Percentiles rank a stretch among this genome's conserved stretches.
Evolutionary conservation across 2,113 vertebrate genomes (phyloP).

Genomic region (Morone saxatilis): DNA sequence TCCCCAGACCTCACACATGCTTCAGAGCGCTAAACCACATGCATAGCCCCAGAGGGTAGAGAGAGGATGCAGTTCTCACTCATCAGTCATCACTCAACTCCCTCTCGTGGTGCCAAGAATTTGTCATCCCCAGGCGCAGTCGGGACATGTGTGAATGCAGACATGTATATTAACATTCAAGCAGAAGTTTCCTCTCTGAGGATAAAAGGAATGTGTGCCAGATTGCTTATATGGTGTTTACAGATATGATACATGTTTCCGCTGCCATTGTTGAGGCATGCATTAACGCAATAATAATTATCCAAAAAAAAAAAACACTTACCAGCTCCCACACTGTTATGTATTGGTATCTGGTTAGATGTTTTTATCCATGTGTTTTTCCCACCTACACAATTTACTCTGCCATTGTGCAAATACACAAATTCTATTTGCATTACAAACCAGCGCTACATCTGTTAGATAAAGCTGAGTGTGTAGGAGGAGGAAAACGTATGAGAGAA

Average conservation of each 20-base stretch:
- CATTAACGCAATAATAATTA: background rate
- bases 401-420: slow-evolving; percentile 29
- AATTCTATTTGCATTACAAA: slow-evolving; percentile 51
- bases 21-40: slow-evolving; percentile 55
- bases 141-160: slow-evolving; percentile 48
- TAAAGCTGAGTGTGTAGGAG: slow-evolving; percentile 36
- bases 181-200: slow-evolving; percentile 14
- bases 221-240: slow-evolving; percentile 25
- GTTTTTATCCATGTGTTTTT: slow-evolving; percentile 28
- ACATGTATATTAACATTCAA: slow-evolving; percentile 19
- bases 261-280: background rate
- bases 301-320: background rate
- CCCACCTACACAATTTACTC: slow-evolving; percentile 28
- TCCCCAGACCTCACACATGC: slow-evolving; percentile 53
- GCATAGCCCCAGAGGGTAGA: slow-evolving; percentile 22
- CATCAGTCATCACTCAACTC: slow-evolving; percentile 56
- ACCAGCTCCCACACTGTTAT: slow-evolving; percentile 3
- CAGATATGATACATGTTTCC: slow-evolving; percentile 1
- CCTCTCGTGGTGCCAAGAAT: slow-evolving; percentile 29
- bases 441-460: slow-evolving; percentile 35
- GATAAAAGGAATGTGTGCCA: slow-evolving; percentile 1
- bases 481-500: slow-evolving; percentile 32
- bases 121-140: background rate
- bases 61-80: slow-evolving; percentile 55
- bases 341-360: slow-evolving; percentile 3